These are phyloP conservation scores for Drosophila nasuta DNA, from an alignment of 1,140 invertebrate species.

Conservation along the genomic window DNA sequence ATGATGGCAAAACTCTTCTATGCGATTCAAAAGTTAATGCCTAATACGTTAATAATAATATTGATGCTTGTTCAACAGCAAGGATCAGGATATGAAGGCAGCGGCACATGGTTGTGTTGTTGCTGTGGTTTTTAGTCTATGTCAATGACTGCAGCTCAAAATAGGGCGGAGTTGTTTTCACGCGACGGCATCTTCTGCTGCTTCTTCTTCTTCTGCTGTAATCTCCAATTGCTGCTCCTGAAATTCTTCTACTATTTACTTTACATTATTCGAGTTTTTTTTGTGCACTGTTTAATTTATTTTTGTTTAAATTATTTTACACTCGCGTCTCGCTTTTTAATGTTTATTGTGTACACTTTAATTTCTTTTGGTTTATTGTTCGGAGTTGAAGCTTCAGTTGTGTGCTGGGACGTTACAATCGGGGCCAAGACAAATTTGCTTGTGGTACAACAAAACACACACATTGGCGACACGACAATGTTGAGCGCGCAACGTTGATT, in stretches of 20 bases:
- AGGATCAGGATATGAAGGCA: constrained; percentile 9
- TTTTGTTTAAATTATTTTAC: neutral
- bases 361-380: constrained; percentile 9
- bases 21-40: neutral
- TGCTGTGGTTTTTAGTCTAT: constrained; percentile 5
- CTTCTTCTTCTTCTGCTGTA: neutral
- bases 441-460: constrained; percentile 71
- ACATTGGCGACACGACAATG: neutral
- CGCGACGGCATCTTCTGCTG: neutral
- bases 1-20: too few species aligned
- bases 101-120: constrained; percentile 17
- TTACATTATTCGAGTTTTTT: neutral
- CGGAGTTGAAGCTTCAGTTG: neutral
- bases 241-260: too few species aligned
- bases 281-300: neutral
- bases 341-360: constrained; percentile 50
- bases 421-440: constrained; percentile 78
- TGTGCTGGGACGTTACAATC: constrained; percentile 47
- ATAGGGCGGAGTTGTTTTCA: constrained; percentile 40
- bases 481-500: constrained; percentile 4
- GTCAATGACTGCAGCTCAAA: constrained; percentile 27
- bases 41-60: neutral
- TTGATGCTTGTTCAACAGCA: neutral
- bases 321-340: constrained; percentile 6
- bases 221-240: neutral